Base-by-base conservation (phyloP, 2,113 vertebrate species). In the Nothobranchius furzeri region DNA sequence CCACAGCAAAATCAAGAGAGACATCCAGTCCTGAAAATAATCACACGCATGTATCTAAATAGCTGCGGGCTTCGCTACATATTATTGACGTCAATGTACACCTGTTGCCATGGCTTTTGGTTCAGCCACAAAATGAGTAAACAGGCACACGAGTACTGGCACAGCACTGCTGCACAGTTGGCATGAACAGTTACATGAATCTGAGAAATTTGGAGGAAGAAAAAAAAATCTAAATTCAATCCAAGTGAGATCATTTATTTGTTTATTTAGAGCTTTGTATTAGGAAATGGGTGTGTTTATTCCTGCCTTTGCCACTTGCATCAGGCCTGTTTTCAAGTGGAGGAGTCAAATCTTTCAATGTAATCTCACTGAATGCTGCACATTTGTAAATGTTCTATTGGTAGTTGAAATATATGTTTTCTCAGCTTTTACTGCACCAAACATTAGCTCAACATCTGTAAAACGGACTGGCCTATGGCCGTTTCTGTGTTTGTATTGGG, bases 21-120 rank as follows among this genome's bases (percentile, higher is more conserved):
- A 43, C 30, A 5, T 66, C 17, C 12, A n/a, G 37, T 12, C 24
- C 37, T 65, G 6, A 20, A 50, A 6, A 30, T 43, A 24, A 35
- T 40, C 65, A 62, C 3, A 2, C 12, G 47, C 48, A 3, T 46
- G 47, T 3, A 15, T 53, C 53, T 69, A 47, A 1, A 47, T 37
- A 8, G 58, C 51, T 24, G 55, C 0, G 48, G 30, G 30, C 30
- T 7, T 64, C 11, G 24, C 45, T 73, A 48, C 40, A 59, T n/a
- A 47, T 57, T 68, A 64, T 73, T 68, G 70, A 81, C 73, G 82
- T 74, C 75, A 64, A 67, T 75, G 67, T 43, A 71, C 85, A 86
- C 82, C 85, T 82, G 87, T 79, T 85, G 78, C 66, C 43, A 61
- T 80, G 78, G 68, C 51, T 9, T 57, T 37, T n/a, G 30, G 70